Evolutionary conservation across 2,113 vertebrate genomes (phyloP), one percentile per base, ranked within the genome.

Genomic region (Dicerorhinus sumatrensis): DNA sequence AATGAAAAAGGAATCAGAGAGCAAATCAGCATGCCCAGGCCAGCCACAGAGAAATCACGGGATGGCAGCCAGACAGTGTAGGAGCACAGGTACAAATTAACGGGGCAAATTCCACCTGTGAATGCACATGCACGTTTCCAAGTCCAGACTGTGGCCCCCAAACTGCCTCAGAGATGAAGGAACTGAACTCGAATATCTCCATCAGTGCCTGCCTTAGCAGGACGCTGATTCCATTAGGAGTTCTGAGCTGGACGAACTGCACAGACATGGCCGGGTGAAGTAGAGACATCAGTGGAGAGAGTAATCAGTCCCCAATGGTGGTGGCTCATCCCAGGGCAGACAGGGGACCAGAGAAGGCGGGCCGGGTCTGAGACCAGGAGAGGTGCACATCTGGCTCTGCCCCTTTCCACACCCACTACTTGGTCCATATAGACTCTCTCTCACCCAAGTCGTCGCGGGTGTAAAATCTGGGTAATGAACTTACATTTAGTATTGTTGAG

Each of bases 331-430:
- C 31, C 20, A 5, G 36, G 29, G 9, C 48, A 4, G n/a, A 8
- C 8, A 33, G 29, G 20, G 54, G 21, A 0, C 5, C 7, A 8
- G 56, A 2, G 21, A 39, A 14, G 48, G 23, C 21, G 33, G 2
- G 18, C 4, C 1, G 27, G 9, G 36, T 42, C 85, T 8, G n/a
- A 58, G 18, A 25, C 29, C 18, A 10, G 94, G 63, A 48, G 31
- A 1, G 1, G 10, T 0, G 1, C 23, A 25, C 3, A 0, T 2
- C 2, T 0, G 36, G 58, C 51, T 60, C 20, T 23, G 11, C 13
- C 17, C 0, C 20, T 27, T 46, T 63, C 48, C 8, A 14, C 46
- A 29, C 12, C 46, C 70, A 4, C n/a, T 21, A 27, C 51, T 42
- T 2, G 6, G 63, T 23, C 10, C 0, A 3, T 1, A 17, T 0